Conservation (phyloP, 2,797 vertebrate species). For the Eutrigla gurnardus region DNA sequence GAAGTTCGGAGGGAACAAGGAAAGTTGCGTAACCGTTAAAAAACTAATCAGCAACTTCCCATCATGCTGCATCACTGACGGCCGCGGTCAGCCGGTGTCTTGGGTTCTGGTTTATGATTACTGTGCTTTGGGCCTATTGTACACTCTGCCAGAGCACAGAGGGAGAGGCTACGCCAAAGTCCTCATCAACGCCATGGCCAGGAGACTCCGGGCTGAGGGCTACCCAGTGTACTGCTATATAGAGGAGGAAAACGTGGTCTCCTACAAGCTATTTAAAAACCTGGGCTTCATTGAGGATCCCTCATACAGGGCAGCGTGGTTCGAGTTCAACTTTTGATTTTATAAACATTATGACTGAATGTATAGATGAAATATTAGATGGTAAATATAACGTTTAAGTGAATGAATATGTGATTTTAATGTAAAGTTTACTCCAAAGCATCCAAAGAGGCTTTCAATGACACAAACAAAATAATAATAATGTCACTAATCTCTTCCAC, state of each 20-base stretch:
- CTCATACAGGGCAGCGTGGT: slow-evolving; percentile 72
- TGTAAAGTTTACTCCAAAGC: not conserved
- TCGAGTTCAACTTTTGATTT: slow-evolving; percentile 50
- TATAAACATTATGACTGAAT: not conserved
- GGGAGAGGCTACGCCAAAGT: slow-evolving; percentile 76
- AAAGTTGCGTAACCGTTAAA: slow-evolving; percentile 42
- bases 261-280: slow-evolving; percentile 70
- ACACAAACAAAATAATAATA: not conserved
- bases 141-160: slow-evolving; percentile 77
- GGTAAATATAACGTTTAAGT: not conserved
- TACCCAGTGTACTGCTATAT: slow-evolving; percentile 77
- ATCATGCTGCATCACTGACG: slow-evolving; percentile 70
- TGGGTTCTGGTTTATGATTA: slow-evolving; percentile 77
- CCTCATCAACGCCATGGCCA: slow-evolving; percentile 64
- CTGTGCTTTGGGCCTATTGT: slow-evolving; percentile 65
- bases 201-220: slow-evolving; percentile 64
- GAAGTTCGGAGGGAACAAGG: slow-evolving; percentile 75
- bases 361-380: not conserved
- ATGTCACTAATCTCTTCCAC: not conserved
- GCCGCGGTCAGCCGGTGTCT: slow-evolving; percentile 62
- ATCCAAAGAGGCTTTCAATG: not conserved
- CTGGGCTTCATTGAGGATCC: slow-evolving; percentile 77
- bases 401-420: not conserved
- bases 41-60: slow-evolving; percentile 68
- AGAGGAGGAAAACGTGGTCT: slow-evolving; percentile 74